Conservation (phyloP, 2,888 invertebrate species). For the Teinopalpus imperialis region DNA sequence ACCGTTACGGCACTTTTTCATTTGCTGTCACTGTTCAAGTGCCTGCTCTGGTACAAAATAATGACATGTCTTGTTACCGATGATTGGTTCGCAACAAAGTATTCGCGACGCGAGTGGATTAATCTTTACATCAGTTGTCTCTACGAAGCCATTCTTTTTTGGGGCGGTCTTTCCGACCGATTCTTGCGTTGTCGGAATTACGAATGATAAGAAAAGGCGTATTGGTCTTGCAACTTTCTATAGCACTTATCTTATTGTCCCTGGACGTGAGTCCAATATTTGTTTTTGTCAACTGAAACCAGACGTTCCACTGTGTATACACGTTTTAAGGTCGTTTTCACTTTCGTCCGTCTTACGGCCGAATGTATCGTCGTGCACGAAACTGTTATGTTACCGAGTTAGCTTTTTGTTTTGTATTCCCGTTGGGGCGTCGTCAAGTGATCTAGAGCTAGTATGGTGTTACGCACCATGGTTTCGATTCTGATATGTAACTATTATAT, state of each 20-base stretch:
- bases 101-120: no score
- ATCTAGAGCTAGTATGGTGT: neutral
- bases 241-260: conserved; percentile 50
- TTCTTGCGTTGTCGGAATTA: conserved; percentile 46
- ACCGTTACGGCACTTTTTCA: no score
- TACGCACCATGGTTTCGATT: no score
- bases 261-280: conserved; percentile 54
- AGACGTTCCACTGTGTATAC: conserved; percentile 42
- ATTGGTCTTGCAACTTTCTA: conserved; percentile 43
- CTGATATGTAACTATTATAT: no score
- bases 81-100: no score
- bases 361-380: conserved; percentile 27
- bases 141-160: no score
- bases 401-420: no score
- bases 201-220: conserved; percentile 33
- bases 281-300: conserved; percentile 68
- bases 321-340: conserved; percentile 76
- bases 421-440: neutral
- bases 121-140: no score
- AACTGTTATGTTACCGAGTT: conserved; percentile 11
- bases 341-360: conserved; percentile 50
- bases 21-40: no score
- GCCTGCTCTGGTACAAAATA: no score
- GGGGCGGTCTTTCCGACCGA: conserved; percentile 46
- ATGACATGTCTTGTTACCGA: no score